Base-by-base conservation (phyloP, 2,797 vertebrate genomes). In the Rhinatrema bivittatum region DNA sequence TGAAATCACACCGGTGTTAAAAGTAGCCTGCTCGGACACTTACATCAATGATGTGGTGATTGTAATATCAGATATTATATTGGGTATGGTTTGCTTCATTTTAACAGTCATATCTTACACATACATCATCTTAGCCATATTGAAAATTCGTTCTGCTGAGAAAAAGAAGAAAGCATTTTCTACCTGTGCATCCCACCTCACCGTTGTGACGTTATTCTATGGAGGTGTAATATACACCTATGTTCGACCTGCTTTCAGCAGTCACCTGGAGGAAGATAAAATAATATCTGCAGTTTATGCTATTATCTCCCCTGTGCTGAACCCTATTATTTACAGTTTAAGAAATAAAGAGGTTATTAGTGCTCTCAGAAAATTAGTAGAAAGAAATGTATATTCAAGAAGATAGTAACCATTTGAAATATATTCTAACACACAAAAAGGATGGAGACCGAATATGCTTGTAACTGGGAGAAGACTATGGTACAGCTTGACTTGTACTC, bases 281-380 rank as follows among this genome's bases (percentile, higher is more conserved):
- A 46, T 48, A 12, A 46, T 53, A 10, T 50, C 43, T 1, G 29
- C 46, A 17, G 32, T 53, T 7, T 54, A 48, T 27, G 50, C 46
- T 7, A 36, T 39, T 2, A 34, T 52, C 36, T 41, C 36, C 2
- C 56, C 56, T 20, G 36, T 51, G 11, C 26, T 48, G 32, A 60
- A 53, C 26, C 49, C 53, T 5, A 30, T 56, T 18, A 50, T 54
- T 26, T 64, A 56, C 12, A 48, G 24, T 10, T 39, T 56, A 30
- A 46, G 56, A 10, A 53, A 57, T 29, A 34, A 25, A 5, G 53
- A 54, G 5, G 52, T 60, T 10, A 54, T 42, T 11, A 36, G 27
- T 3, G 42, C 42, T 1, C 50, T 48, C 21, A 22, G 32, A 25
- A 46, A 38, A n/a, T n/a, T n/a, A n/a, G n/a, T n/a, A n/a, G n/a